Evolutionary conservation across 2,113 vertebrate species (phyloP).

Genomic region (Tragelaphus strepsiceros): DNA sequence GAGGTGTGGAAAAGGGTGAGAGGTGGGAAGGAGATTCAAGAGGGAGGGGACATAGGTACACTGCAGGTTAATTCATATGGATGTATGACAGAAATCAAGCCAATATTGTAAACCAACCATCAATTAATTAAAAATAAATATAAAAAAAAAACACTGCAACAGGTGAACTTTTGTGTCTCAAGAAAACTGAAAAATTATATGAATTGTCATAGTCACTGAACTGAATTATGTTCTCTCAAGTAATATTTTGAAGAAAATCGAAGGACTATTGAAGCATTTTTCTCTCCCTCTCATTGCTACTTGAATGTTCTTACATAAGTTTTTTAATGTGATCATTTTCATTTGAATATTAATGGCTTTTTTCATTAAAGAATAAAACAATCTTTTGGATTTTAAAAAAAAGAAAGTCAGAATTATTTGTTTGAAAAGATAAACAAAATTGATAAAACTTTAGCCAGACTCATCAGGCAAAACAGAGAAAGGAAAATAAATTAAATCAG

Average conservation of each 20-base stretch:
- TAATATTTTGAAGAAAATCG: conserved; percentile 73
- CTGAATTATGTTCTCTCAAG: conserved; percentile 79
- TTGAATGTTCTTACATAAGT: conserved; percentile 63
- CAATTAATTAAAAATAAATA: neutral
- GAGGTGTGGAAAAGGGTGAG: neutral
- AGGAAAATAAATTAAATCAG: neutral
- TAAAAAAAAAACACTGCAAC: conserved; percentile 48
- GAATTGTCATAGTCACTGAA: conserved; percentile 83
- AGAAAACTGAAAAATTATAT: conserved; percentile 86
- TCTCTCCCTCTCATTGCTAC: conserved; percentile 65
- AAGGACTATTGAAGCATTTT: conserved; percentile 67
- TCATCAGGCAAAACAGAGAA: neutral
- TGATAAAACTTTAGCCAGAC: neutral
- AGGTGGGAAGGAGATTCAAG: neutral
- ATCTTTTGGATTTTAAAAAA: conserved; percentile 81
- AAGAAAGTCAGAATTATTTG: no score
- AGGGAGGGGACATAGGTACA: neutral
- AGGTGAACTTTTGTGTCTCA: conserved; percentile 77
- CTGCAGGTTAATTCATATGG: neutral
- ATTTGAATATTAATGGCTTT: conserved; percentile 77
- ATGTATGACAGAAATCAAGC: neutral
- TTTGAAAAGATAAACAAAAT: neutral
- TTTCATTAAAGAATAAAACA: conserved; percentile 84
- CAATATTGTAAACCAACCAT: neutral
- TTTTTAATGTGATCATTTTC: conserved; percentile 76